phyloP scores from a whole-genome alignment of 2,113 vertebrate species.

The Trochalopteron elliotii region DNA sequence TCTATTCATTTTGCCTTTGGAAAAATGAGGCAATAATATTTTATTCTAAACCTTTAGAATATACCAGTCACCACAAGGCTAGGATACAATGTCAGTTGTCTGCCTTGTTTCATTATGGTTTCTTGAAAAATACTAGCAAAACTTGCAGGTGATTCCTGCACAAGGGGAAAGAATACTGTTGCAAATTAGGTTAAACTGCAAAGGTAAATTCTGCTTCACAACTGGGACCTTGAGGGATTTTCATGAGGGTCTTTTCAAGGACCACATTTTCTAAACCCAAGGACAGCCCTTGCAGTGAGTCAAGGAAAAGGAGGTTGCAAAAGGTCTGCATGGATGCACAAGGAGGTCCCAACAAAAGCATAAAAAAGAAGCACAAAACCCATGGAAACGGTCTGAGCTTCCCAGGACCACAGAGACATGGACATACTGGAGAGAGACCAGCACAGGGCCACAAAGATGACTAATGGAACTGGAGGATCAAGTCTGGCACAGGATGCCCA shows the following conservation, averaged over 20 bases:
- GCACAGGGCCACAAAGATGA: not conserved
- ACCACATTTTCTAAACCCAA: not conserved
- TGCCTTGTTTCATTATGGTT: not conserved
- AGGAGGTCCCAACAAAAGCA: not conserved
- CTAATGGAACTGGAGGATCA: not conserved
- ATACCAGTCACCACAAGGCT: not conserved
- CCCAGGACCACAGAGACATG: not conserved
- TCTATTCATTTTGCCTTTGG: not conserved
- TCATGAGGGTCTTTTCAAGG: not conserved
- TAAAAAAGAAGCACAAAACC: not conserved
- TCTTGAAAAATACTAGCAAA: not conserved
- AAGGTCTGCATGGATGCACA: not conserved
- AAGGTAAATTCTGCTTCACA: not conserved
- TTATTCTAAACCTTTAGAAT: not conserved
- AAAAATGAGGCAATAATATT: not conserved
- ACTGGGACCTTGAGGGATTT: not conserved
- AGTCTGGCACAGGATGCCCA: not conserved
- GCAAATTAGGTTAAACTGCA: not conserved
- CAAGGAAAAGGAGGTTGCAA: not conserved
- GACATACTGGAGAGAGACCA: not conserved
- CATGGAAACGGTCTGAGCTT: rapidly evolving
- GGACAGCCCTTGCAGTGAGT: not conserved
- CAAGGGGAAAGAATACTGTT: not conserved
- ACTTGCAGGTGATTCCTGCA: not conserved
- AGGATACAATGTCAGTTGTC: not conserved